These are phyloP conservation scores for Dilophus febrilis DNA, from an alignment of 2,888 invertebrate species.

Conservation along the genomic window DNA sequence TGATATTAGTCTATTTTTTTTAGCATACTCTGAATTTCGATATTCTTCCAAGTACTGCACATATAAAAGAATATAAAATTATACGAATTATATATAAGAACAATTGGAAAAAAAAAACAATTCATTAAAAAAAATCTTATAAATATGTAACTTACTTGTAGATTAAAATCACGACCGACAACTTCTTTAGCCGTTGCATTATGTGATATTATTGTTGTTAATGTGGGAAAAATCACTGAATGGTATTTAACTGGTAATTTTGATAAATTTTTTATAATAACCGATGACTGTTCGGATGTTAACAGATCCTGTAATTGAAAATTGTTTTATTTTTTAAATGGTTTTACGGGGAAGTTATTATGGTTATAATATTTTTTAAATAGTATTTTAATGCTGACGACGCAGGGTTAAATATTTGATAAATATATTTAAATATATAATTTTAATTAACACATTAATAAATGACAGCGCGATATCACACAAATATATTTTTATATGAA, in stretches of 20 bases:
- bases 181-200: conserved; percentile 25
- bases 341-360: too few relatives aligned
- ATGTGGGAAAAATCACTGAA: conserved; percentile 28
- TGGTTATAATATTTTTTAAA: too few relatives aligned
- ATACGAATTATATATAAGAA: neutral
- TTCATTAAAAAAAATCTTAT: too few relatives aligned
- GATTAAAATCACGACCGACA: conserved; percentile 26
- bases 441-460: too few relatives aligned
- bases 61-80: conserved; percentile 3
- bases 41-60: conserved; percentile 27
- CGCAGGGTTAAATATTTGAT: too few relatives aligned
- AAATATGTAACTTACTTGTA: conserved; percentile 20
- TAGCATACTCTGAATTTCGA: conserved; percentile 26
- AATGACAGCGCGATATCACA: too few relatives aligned
- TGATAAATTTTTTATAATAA: conserved; percentile 26
- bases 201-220: conserved; percentile 26
- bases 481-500: too few relatives aligned
- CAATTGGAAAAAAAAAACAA: neutral
- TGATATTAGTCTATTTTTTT: conserved; percentile 25
- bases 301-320: conserved; percentile 26
- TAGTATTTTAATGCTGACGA: too few relatives aligned
- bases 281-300: conserved; percentile 26
- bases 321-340: too few relatives aligned
- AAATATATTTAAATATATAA: too few relatives aligned
- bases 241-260: conserved; percentile 27